Base-by-base conservation (phyloP, 2,888 invertebrate genomes). In the Sarcophaga rosellei region DNA sequence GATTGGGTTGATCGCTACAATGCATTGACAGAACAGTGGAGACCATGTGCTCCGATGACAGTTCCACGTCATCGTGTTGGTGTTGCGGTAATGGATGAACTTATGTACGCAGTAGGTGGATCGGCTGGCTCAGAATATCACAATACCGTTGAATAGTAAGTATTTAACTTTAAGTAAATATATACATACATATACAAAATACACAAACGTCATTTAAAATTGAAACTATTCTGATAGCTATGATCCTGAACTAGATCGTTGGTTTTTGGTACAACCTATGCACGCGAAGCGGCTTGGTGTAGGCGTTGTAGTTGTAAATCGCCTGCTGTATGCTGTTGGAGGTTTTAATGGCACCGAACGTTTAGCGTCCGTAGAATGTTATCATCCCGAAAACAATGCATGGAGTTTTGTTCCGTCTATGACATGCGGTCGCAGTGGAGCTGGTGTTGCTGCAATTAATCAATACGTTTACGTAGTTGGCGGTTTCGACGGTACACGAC, bases 391-490 rank as follows among this genome's bases (percentile, higher is more conserved):
- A 94, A 97, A 97, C 92, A 96, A 98, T 92, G 95, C 96, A 89
- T 98, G 98, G 98, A 96, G 95, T 1, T 95, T 96, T 91, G 95
- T 98, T 85, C 95, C 96, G 20, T 94, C 97, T 1, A 97, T 98
- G 97, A 94, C 95, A 83, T 95, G 95, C 45, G 95, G 96, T 8
- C 94, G 98, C 84, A 97, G 97, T 91, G 98, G 98, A 44, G 97
- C 98, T 85, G 98, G 98, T 82, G 97, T 98, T 62, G 97, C 96
- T 6, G 96, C 96, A 17, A 94, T 98, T 90, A 97, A 96, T 90
- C 97, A 97, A 91, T 96, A 95, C 92, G 96, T 98, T 88, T 98
- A 97, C 93, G 98, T 98, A n/a, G 96, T 98, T 83, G 98, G 98
- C 74, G 98, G 98, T n/a, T 98, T 97, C 93, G 97, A 98, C 94